Base-by-base conservation (phyloP, 2,113 vertebrate genomes). In the Chunga burmeisteri region DNA sequence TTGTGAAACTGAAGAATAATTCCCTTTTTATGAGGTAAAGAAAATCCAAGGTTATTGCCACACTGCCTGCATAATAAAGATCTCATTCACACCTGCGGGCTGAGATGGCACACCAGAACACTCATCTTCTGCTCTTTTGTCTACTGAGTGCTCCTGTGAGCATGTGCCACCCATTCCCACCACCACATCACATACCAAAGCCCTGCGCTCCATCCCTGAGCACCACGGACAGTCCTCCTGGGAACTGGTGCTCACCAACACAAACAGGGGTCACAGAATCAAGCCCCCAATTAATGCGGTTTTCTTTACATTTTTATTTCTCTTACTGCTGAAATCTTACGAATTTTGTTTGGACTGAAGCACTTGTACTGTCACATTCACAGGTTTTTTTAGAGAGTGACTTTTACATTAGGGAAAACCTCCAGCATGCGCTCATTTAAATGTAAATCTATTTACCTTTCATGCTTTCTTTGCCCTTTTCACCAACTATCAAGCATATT, bases 381-480 rank as follows among this genome's bases (percentile, higher is more conserved):
- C 62, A 50, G 16, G 56, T 93, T 96, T 87, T 91, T 95, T 93
- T 89, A 72, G 68, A 96, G 65, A 90, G 40, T 88, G 91, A 94
- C 91, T 96, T 95, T 93, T 91, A 77, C 67, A 85, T 86, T 93
- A 95, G 89, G 91, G 94, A 97, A 95, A 97, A 90, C 74, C 94
- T 95, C 86, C 81, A 91, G 89, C 93, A 80, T 40, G 87, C 2
- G 91, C 89, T 95, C 93, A 97, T 97, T 97, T 97, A 95, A 96
- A 97, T 97, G 93, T 96, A 97, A 97, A 97, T 97, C 95, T 97
- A 94, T 97, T 97, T 97, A 97, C 96, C 95, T 97, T 96, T 95
- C 96, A 96, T 95, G 93, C 97, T 97, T 96, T 95, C 96, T 96
- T 95, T 97, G 96, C 95, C 96, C 97, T 97, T 97, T 97, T 95